Conservation (phyloP, 2,797 vertebrate species). For the Microctenopoma stevenorrisi region DNA sequence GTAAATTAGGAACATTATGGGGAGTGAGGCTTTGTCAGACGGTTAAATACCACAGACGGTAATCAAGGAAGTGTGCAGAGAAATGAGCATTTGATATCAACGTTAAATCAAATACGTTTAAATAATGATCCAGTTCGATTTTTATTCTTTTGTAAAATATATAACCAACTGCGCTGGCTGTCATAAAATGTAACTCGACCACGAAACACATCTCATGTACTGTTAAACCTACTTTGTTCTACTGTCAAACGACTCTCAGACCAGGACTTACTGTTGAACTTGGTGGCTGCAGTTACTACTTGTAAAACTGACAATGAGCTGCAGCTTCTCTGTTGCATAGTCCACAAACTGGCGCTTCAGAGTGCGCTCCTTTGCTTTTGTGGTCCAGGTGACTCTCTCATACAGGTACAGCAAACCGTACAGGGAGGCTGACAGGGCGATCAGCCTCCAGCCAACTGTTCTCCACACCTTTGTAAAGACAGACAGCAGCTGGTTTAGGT, state of each 20-base stretch:
- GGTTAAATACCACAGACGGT: constrained; percentile 3
- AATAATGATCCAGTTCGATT: background rate
- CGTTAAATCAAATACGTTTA: background rate
- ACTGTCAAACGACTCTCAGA: background rate
- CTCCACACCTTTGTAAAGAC: constrained; percentile 87
- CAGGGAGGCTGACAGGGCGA: constrained; percentile 88
- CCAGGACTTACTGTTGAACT: constrained; percentile 93
- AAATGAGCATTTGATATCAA: background rate
- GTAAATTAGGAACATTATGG: constrained; percentile 7
- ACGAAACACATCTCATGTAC: background rate
- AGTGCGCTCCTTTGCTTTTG: constrained; percentile 91
- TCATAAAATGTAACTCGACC: background rate
- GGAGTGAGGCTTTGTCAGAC: constrained; percentile 8
- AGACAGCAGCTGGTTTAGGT: background rate
- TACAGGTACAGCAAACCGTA: constrained; percentile 93
- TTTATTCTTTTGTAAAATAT: background rate
- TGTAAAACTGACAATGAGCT: constrained; percentile 94
- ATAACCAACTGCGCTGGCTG: background rate
- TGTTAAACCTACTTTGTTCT: background rate
- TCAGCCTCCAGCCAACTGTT: constrained; percentile 92
- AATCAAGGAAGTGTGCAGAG: background rate
- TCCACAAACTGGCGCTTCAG: constrained; percentile 97
- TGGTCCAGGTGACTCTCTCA: constrained; percentile 95
- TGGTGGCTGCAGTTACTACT: constrained; percentile 97
- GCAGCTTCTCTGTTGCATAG: constrained; percentile 93